Conservation (phyloP, 2,797 vertebrate species). For the Phalloptychus januarius region DNA sequence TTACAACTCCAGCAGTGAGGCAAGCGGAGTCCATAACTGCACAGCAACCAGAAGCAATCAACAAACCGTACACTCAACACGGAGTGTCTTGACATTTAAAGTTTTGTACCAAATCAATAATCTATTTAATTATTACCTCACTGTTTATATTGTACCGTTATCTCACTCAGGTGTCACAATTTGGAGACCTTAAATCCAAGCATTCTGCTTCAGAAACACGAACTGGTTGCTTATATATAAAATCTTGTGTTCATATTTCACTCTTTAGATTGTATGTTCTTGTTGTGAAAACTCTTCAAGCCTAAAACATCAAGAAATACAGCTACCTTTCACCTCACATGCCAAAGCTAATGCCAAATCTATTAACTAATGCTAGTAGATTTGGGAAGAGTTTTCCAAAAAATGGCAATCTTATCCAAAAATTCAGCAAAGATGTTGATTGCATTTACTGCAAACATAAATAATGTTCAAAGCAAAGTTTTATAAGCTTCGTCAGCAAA, state of each 20-base stretch:
- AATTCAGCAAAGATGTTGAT: neutral
- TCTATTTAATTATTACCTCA: constrained; percentile 53
- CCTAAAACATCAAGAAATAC: neutral
- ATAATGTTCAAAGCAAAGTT: neutral
- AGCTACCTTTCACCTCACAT: neutral
- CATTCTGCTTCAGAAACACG: neutral
- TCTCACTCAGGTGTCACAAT: constrained; percentile 20
- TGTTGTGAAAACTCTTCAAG: neutral
- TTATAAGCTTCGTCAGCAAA: neutral
- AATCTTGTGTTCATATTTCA: neutral
- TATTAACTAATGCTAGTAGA: neutral
- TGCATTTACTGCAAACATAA: neutral
- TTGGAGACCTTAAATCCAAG: neutral
- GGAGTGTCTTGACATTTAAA: constrained; percentile 70
- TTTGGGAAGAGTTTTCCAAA: neutral
- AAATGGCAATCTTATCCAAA: neutral
- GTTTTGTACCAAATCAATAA: constrained; percentile 54
- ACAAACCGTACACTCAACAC: constrained; percentile 36
- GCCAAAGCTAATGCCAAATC: neutral
- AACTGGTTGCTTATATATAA: neutral
- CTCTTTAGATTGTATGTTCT: neutral
- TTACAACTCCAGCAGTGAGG: constrained; percentile 44
- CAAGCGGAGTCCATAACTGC: constrained; percentile 28
- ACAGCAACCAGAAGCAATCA: constrained; percentile 17
- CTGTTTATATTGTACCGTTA: constrained; percentile 31